phyloP scores from a whole-genome alignment of 1,140 invertebrate genomes.

The Trigoniulus corallinus region DNA sequence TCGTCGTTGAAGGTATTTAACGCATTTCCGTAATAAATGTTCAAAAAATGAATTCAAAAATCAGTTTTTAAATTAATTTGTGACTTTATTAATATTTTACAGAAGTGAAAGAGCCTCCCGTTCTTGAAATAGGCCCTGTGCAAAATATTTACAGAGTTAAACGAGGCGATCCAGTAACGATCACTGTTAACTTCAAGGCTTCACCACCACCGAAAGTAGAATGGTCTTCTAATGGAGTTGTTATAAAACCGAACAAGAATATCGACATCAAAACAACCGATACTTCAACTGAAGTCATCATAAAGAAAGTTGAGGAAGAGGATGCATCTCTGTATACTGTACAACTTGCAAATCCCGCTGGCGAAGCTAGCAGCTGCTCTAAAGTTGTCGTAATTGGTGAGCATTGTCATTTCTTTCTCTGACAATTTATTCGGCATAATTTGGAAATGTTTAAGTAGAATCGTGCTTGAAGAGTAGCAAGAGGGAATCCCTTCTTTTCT shows the following conservation, averaged over 20 bases:
- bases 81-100: constrained; percentile 16
- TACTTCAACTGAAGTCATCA: constrained; percentile 47
- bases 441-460: not conserved
- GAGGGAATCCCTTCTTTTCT: too few species aligned
- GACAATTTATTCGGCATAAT: not conserved
- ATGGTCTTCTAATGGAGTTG: constrained; percentile 51
- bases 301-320: constrained; percentile 49
- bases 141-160: constrained; percentile 45
- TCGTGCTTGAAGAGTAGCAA: too few species aligned
- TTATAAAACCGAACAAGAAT: constrained; percentile 32
- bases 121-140: constrained; percentile 39
- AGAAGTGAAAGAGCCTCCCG: constrained; percentile 50
- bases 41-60: not conserved
- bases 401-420: not conserved
- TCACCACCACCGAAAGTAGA: constrained; percentile 49
- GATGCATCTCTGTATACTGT: constrained; percentile 57
- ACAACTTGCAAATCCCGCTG: constrained; percentile 50
- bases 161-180: constrained; percentile 45
- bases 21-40: too few species aligned
- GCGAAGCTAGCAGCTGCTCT: constrained; percentile 46
- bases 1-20: constrained; percentile 61
- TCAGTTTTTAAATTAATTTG: not conserved
- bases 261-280: constrained; percentile 36
- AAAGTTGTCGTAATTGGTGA: constrained; percentile 52
- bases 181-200: constrained; percentile 52